phyloP scores from a whole-genome alignment of 2,797 vertebrate species.

The Pangasius larnaudii region DNA sequence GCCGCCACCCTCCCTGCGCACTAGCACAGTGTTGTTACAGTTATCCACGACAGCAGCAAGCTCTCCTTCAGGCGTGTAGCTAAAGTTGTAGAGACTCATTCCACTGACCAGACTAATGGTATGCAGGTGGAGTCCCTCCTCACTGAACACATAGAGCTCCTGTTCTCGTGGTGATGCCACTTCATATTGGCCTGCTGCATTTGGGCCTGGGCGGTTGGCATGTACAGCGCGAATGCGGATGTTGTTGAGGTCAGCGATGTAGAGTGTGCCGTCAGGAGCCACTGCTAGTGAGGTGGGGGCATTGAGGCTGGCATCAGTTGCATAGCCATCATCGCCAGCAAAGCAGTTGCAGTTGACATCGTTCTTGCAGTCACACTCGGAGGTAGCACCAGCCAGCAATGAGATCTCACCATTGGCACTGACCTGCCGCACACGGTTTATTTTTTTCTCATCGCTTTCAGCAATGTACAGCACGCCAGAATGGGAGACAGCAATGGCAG shows the following conservation, averaged over 20 bases:
- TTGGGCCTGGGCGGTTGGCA: conserved; percentile 88
- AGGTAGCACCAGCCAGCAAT: conserved; percentile 92
- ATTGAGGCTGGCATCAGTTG: conserved; percentile 94
- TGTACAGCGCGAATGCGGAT: conserved; percentile 95
- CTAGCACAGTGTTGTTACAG: conserved; percentile 91
- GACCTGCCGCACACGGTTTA: conserved; percentile 96
- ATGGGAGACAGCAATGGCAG: conserved; percentile 94
- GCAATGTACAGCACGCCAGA: conserved; percentile 95
- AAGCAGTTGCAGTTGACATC: conserved; percentile 99
- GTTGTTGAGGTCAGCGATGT: conserved; percentile 96
- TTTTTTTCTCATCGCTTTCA: conserved; percentile 99
- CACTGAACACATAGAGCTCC: conserved; percentile 95
- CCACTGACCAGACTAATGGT: conserved; percentile 95
- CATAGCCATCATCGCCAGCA: conserved; percentile 96
- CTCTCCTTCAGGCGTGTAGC: conserved; percentile 86
- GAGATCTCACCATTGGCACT: conserved; percentile 98
- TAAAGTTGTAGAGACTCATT: conserved; percentile 95
- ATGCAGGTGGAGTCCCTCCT: conserved; percentile 92
- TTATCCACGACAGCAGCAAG: conserved; percentile 88
- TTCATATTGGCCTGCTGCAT: conserved; percentile 88
- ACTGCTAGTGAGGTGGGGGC: conserved; percentile 94
- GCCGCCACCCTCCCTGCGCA: conserved; percentile 86
- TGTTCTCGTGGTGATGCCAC: conserved; percentile 94
- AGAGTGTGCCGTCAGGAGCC: conserved; percentile 94
- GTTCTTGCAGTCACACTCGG: conserved; percentile 99